These are phyloP conservation scores for Gymnothorax reevesii DNA, from an alignment of 2,797 vertebrate genomes.

Conservation along the genomic window DNA sequence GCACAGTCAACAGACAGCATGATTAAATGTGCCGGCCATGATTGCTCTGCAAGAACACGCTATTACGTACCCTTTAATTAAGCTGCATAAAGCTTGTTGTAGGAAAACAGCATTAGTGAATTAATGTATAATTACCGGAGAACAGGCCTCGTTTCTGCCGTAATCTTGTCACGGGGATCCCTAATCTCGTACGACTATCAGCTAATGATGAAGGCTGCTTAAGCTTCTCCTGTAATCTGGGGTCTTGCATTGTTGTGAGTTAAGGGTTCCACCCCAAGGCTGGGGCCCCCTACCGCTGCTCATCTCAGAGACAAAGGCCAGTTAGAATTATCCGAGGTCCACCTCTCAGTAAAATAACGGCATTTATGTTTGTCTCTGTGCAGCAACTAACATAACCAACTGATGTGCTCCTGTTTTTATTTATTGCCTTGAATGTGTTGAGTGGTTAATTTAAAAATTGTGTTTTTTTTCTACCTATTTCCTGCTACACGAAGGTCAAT, in stretches of 20 bases:
- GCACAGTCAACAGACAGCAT: background rate
- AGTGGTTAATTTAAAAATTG: too few relatives aligned
- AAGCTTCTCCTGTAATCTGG: conserved; percentile 82
- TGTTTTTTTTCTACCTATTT: too few relatives aligned
- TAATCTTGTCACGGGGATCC: conserved; percentile 80
- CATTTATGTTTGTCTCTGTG: conserved; percentile 77
- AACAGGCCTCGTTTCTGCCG: conserved; percentile 78
- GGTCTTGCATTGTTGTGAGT: conserved; percentile 84
- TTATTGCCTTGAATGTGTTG: too few relatives aligned
- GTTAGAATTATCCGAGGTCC: conserved; percentile 78
- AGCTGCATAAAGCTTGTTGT: conserved; percentile 41
- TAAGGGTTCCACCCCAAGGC: conserved; percentile 67
- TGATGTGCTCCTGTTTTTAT: conserved; percentile 6
- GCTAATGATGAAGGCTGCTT: conserved; percentile 87
- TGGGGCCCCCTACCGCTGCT: conserved; percentile 73
- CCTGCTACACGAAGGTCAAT: too few relatives aligned
- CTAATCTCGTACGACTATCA: conserved; percentile 84
- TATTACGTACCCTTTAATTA: conserved; percentile 41
- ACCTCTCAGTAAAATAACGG: conserved; percentile 78
- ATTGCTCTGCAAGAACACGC: conserved; percentile 13
- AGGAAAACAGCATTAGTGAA: conserved; percentile 55
- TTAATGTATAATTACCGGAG: conserved; percentile 87
- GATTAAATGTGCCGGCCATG: conserved; percentile 15
- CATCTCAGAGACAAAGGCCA: conserved; percentile 78
- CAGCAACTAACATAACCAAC: conserved; percentile 72